A percentile compares a stretch with the other conserved stretches of the same genome.
Evolutionary conservation across 1,140 invertebrate species (phyloP).

Genomic region (Maconellicoccus hirsutus): DNA sequence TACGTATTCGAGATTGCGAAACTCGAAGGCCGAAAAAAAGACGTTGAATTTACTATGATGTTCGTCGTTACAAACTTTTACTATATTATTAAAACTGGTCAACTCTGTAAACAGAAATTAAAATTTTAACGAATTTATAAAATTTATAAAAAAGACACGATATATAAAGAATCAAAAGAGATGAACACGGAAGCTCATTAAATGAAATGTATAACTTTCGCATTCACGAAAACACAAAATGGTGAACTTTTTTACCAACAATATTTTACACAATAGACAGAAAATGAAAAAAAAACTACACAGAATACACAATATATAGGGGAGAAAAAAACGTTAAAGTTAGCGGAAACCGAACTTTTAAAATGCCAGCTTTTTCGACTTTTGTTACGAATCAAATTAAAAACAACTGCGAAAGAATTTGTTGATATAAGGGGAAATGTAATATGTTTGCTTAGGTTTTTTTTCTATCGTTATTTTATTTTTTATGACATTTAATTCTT

Average conservation of each 20-base stretch:
- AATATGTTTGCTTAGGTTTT: background rate
- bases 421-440: background rate
- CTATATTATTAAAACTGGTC: no score
- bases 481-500: conserved; percentile 10
- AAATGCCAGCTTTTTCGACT: conserved; percentile 1
- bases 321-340: background rate
- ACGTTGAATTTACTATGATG: no score
- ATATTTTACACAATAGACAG: background rate
- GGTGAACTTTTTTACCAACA: background rate
- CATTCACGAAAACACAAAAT: conserved; percentile 1
- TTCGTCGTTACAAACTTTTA: no score
- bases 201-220: background rate
- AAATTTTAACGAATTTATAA: no score
- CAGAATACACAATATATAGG: background rate
- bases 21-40: no score
- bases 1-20: no score
- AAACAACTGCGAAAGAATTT: background rate
- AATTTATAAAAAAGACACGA: background rate
- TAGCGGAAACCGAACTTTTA: background rate
- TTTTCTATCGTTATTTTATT: background rate
- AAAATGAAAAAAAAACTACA: background rate
- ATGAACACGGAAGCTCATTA: background rate
- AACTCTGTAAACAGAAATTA: no score
- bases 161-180: background rate
- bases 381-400: background rate